Percentiles rank a stretch among this genome's conserved stretches.
Evolutionary conservation across 2,797 vertebrate genomes (phyloP).

Genomic region (Bucorvus abyssinicus): DNA sequence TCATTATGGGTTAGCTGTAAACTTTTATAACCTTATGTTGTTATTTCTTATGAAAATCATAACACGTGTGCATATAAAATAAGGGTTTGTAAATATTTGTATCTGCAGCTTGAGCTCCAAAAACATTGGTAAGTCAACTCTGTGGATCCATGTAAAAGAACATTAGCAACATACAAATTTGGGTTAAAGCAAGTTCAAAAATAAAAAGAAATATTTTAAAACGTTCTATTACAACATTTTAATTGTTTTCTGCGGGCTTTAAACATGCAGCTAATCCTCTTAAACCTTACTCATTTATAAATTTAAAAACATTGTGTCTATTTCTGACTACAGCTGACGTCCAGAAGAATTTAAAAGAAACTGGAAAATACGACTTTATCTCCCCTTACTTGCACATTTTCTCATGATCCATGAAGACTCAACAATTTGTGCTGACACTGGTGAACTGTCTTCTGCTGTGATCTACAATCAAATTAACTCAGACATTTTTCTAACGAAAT

Average conservation of each 20-base stretch:
- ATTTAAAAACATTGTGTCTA: neutral
- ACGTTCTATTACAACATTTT: neutral
- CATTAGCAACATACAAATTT: neutral
- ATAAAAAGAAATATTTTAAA: neutral
- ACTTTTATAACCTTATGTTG: neutral
- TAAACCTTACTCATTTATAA: neutral
- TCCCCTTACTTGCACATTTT: neutral
- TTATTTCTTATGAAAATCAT: neutral
- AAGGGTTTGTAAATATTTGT: neutral
- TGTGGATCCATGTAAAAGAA: neutral
- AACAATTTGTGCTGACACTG: neutral
- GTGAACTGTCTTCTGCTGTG: neutral
- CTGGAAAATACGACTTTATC: neutral
- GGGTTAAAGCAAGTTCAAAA: neutral
- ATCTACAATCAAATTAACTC: neutral
- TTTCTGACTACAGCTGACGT: neutral
- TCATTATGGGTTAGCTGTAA: neutral
- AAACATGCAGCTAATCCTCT: neutral
- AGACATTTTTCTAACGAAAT: neutral
- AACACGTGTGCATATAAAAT: neutral
- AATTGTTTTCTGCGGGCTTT: neutral
- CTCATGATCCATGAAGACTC: neutral
- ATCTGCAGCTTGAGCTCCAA: neutral
- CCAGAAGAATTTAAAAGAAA: neutral
- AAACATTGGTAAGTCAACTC: neutral